Conservation (phyloP, 2,888 invertebrate genomes). For the Clitarchus hookeri region DNA sequence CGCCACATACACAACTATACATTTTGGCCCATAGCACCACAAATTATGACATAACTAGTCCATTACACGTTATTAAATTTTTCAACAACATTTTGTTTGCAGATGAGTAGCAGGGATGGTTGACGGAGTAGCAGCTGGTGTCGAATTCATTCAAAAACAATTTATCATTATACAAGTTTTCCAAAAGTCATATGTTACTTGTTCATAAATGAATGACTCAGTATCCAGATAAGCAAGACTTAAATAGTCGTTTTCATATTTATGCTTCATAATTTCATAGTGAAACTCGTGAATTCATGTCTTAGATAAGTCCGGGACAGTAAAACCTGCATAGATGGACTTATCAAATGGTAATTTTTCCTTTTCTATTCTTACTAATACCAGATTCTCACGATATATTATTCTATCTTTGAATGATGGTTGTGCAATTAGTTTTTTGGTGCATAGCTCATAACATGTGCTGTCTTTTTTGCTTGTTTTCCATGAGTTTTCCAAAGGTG, state of each 20-base stretch:
- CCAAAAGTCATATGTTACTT: background rate
- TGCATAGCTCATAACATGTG: background rate
- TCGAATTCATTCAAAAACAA: background rate
- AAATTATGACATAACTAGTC: background rate
- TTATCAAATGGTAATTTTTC: background rate
- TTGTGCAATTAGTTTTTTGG: background rate
- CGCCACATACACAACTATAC: too few species aligned
- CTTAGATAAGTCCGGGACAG: background rate
- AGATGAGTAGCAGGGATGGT: background rate
- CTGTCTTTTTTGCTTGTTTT: background rate
- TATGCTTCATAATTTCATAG: background rate
- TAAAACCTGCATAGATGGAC: background rate
- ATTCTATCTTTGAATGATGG: background rate
- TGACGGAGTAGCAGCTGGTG: background rate
- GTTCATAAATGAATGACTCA: background rate
- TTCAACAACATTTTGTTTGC: background rate
- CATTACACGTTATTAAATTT: background rate
- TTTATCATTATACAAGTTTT: background rate
- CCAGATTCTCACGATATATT: background rate
- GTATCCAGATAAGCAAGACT: background rate
- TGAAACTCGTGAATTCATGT: background rate
- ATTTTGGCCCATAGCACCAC: background rate
- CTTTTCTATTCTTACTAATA: background rate
- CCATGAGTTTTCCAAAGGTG: too few species aligned
- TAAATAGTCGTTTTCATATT: background rate